These are phyloP conservation scores for Patella caerulea DNA, from an alignment of 2,888 invertebrate species.

Conservation along the genomic window DNA sequence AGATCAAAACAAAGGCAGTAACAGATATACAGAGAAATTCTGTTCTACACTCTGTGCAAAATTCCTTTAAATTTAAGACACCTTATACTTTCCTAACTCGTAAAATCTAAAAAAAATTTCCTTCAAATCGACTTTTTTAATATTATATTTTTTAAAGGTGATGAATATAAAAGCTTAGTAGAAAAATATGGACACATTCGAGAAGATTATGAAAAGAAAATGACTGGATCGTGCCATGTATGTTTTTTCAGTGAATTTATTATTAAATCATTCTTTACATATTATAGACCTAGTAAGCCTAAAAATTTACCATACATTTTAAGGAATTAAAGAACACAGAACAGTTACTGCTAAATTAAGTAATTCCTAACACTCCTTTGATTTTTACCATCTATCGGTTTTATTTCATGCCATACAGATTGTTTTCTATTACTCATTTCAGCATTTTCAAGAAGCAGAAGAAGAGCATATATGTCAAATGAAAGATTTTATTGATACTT, in stretches of 20 bases:
- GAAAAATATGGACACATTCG: constrained; percentile 93
- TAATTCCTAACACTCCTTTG: not conserved
- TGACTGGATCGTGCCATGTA: constrained; percentile 81
- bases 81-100: no score
- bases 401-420: no score
- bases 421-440: constrained; percentile 22
- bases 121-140: no score
- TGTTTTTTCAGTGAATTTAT: constrained; percentile 38
- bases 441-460: constrained; percentile 92
- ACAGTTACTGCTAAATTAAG: no score
- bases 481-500: constrained; percentile 93
- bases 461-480: constrained; percentile 92
- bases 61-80: no score
- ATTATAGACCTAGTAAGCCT: no score
- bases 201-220: constrained; percentile 95
- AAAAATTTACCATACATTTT: no score
- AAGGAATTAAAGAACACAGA: not conserved
- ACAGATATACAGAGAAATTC: no score
- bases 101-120: no score
- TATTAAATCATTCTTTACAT: no score
- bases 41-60: no score
- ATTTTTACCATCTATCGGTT: not conserved
- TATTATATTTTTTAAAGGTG: constrained; percentile 77
- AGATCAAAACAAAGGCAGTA: no score
- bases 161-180: constrained; percentile 91